Evolutionary conservation across 2,797 vertebrate species (phyloP).

Genomic region (Periparus ater): DNA sequence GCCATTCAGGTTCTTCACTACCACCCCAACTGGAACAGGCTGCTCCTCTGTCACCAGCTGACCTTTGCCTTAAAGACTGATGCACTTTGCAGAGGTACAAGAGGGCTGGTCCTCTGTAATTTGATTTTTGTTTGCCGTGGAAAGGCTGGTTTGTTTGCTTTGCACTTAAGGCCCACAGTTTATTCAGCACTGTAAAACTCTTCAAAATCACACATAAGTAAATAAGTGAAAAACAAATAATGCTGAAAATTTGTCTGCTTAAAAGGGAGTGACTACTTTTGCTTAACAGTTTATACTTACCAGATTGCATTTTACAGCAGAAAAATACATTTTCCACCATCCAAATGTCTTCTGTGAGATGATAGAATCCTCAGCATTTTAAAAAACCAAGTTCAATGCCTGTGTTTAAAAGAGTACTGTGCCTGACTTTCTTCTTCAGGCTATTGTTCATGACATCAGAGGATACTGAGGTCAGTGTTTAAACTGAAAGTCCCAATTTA

Average conservation of each 20-base stretch:
- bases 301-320: neutral
- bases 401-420: neutral
- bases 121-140: slow-evolving; percentile 45
- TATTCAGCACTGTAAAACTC: slow-evolving; percentile 26
- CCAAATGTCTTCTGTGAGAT: neutral
- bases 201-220: slow-evolving; percentile 37
- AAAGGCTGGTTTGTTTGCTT: slow-evolving; percentile 48
- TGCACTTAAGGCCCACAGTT: neutral
- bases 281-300: neutral
- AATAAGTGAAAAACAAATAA: slow-evolving; percentile 29
- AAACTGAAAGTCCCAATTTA: neutral
- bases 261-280: neutral
- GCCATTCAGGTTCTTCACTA: neutral
- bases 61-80: slow-evolving; percentile 53
- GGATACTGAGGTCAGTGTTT: neutral
- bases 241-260: neutral
- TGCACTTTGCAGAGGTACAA: neutral
- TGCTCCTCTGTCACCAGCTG: neutral
- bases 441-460: neutral
- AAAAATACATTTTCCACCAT: neutral
- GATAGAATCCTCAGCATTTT: neutral
- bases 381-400: neutral
- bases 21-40: neutral
- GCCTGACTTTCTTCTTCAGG: neutral
- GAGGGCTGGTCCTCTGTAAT: slow-evolving; percentile 31